Evolutionary conservation across 2,888 invertebrate genomes (phyloP).

Genomic region (Isotomurus palustris): DNA sequence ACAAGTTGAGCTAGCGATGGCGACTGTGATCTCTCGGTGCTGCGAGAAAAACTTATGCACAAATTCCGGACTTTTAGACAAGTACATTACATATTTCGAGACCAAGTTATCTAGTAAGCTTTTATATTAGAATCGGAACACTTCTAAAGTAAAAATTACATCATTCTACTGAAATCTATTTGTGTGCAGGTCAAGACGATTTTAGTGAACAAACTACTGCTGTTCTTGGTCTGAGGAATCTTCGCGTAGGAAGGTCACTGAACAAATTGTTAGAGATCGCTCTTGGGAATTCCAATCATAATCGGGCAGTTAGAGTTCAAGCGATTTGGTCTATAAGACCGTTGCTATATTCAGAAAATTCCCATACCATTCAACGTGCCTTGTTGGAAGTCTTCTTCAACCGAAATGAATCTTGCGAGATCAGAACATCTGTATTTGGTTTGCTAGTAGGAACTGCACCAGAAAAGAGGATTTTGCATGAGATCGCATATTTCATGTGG

Average conservation of each 20-base stretch:
- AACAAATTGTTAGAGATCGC: slow-evolving; percentile 41
- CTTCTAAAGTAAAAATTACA: no score
- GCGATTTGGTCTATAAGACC: slow-evolving; percentile 41
- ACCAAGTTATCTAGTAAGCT: no score
- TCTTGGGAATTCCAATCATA: slow-evolving; percentile 27
- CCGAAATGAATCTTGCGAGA: slow-evolving; percentile 40
- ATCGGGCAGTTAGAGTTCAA: slow-evolving; percentile 36
- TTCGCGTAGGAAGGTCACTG: slow-evolving; percentile 33
- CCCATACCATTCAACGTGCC: slow-evolving; percentile 18
- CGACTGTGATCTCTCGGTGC: slow-evolving; percentile 37
- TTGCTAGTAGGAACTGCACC: slow-evolving; percentile 37
- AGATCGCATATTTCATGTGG: slow-evolving; percentile 46
- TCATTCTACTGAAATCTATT: background rate
- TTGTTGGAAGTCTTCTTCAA: slow-evolving; percentile 44
- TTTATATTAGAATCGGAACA: no score
- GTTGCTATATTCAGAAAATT: slow-evolving; percentile 19
- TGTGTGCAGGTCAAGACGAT: background rate
- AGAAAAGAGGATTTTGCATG: slow-evolving; percentile 36
- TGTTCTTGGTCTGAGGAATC: slow-evolving; percentile 39
- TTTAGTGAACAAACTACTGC: slow-evolving; percentile 38
- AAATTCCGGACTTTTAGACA: slow-evolving; percentile 32
- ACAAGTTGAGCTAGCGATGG: slow-evolving; percentile 38
- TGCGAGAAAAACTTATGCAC: slow-evolving; percentile 38
- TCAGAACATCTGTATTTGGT: slow-evolving; percentile 37
- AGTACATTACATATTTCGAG: slow-evolving; percentile 36